phyloP scores from a whole-genome alignment of 2,888 invertebrate genomes.

The Patella ulyssiponensis region DNA sequence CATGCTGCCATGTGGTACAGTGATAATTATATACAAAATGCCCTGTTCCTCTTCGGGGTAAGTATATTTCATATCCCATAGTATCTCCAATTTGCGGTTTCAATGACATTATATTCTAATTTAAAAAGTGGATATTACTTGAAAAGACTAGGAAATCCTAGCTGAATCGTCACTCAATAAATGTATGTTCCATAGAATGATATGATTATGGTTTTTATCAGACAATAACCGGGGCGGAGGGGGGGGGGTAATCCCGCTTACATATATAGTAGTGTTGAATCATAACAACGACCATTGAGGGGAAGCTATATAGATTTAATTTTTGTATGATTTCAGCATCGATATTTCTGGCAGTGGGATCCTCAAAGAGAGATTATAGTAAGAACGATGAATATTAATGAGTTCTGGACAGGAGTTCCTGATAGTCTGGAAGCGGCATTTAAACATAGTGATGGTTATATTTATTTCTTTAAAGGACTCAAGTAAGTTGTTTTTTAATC shows the following conservation, averaged over 20 bases:
- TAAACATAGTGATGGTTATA: slow-evolving; percentile 38
- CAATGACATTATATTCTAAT: no score
- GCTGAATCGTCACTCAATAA: no score
- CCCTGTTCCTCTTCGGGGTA: slow-evolving; percentile 60
- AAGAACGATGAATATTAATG: slow-evolving; percentile 29
- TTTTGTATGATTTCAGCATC: slow-evolving; percentile 41
- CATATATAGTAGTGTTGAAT: no score
- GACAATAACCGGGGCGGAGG: no score
- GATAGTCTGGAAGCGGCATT: slow-evolving; percentile 41
- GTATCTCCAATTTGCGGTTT: no score
- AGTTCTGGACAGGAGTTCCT: slow-evolving; percentile 51
- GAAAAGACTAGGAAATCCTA: no score
- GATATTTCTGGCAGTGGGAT: slow-evolving; percentile 53
- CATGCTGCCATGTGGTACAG: slow-evolving; percentile 54
- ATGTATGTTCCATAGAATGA: no score
- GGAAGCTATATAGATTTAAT: no score
- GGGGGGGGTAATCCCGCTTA: no score
- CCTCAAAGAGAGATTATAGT: slow-evolving; percentile 31
- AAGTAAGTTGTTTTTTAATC: slow-evolving; percentile 34
- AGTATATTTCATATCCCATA: slow-evolving; percentile 19
- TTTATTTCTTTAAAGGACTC: slow-evolving; percentile 48
- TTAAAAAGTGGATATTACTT: no score
- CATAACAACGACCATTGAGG: no score
- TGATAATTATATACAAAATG: slow-evolving; percentile 43
- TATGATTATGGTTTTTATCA: no score